Percentiles rank a stretch among this genome's conserved stretches.
Conservation (phyloP, 2,888 invertebrate genomes). For the Heliconius aoede region DNA sequence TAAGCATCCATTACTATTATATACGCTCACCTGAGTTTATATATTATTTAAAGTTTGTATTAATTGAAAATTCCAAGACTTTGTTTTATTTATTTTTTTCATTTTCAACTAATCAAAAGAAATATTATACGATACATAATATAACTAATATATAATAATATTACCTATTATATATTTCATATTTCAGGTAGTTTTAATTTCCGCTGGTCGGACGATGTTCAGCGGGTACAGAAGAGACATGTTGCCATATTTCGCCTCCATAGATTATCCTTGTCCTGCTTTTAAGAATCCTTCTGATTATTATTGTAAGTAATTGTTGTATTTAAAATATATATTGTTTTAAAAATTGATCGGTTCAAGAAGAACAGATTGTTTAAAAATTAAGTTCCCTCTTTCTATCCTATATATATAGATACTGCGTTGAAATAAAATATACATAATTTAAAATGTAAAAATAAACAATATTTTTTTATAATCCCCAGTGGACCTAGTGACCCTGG, state of each 20-base stretch:
- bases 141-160: neutral
- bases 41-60: too few relatives aligned
- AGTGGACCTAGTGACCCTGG: slow-evolving; percentile 97
- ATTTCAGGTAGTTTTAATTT: slow-evolving; percentile 88
- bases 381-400: too few relatives aligned
- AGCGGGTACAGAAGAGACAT: slow-evolving; percentile 94
- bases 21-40: too few relatives aligned
- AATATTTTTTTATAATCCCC: slow-evolving; percentile 34
- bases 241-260: slow-evolving; percentile 94
- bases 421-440: too few relatives aligned
- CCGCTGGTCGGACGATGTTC: slow-evolving; percentile 95
- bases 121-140: neutral
- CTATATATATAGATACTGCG: too few relatives aligned
- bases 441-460: too few relatives aligned
- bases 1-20: too few relatives aligned
- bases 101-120: neutral
- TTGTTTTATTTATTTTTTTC: too few relatives aligned
- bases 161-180: slow-evolving; percentile 10
- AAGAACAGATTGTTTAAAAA: too few relatives aligned
- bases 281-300: slow-evolving; percentile 99
- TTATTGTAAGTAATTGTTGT: slow-evolving; percentile 87
- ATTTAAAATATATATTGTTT: neutral
- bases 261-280: slow-evolving; percentile 97
- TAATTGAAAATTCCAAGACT: too few relatives aligned
- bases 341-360: too few relatives aligned